Conservation (phyloP, 2,888 invertebrate genomes). For the Marronus borbonicus region DNA sequence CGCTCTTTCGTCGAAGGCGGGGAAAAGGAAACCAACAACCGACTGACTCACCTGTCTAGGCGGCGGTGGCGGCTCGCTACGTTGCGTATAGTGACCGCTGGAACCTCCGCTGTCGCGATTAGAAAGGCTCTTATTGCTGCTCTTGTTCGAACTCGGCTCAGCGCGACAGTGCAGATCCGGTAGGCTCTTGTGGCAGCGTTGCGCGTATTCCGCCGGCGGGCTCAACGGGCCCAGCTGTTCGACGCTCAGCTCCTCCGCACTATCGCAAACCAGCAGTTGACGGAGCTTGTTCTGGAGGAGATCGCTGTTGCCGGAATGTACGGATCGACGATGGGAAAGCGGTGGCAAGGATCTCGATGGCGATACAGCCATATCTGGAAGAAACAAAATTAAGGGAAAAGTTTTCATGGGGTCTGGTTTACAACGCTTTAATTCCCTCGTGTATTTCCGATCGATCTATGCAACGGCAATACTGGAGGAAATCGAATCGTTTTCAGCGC, state of each 20-base stretch:
- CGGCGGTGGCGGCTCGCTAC: slow-evolving; percentile 80
- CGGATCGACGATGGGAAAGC: slow-evolving; percentile 72
- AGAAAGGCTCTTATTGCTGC: slow-evolving; percentile 70
- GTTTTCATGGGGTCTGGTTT: too few species aligned
- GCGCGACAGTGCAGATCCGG: slow-evolving; percentile 74
- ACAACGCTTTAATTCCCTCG: too few species aligned
- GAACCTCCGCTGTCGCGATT: slow-evolving; percentile 89
- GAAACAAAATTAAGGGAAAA: neutral
- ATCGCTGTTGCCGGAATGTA: slow-evolving; percentile 73
- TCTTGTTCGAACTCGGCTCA: slow-evolving; percentile 70
- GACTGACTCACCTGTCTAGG: slow-evolving; percentile 65
- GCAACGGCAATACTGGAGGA: too few species aligned
- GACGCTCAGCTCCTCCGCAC: slow-evolving; percentile 77
- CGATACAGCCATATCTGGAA: slow-evolving; percentile 70
- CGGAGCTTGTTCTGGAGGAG: slow-evolving; percentile 85
- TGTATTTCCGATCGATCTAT: too few species aligned
- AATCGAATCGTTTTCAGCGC: too few species aligned
- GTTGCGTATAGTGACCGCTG: slow-evolving; percentile 87
- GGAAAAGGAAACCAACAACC: too few species aligned
- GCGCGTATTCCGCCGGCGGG: slow-evolving; percentile 82
- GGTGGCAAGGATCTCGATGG: slow-evolving; percentile 73
- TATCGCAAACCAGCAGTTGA: slow-evolving; percentile 82
- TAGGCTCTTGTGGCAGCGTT: slow-evolving; percentile 85
- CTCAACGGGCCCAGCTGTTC: slow-evolving; percentile 76
- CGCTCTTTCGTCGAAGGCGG: too few species aligned